A percentile compares a stretch with the other conserved stretches of the same genome.
phyloP scores from a whole-genome alignment of 2,888 invertebrate species.

The Eristalis arbustorum region DNA sequence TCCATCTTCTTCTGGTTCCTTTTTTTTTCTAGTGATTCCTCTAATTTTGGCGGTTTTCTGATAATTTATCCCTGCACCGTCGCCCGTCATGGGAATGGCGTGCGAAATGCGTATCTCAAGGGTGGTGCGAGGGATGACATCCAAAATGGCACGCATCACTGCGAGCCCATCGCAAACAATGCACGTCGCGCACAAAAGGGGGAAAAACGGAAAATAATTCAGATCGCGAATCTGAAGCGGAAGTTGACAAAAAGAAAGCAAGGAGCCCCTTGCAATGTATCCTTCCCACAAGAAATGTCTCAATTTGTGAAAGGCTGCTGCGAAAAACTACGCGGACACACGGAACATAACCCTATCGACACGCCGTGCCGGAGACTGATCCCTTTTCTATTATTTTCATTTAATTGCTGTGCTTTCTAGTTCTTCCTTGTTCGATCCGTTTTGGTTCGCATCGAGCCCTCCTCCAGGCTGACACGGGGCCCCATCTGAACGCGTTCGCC shows the following conservation, averaged over 20 bases:
- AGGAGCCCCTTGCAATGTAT: slow-evolving; percentile 22
- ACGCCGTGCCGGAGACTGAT: not conserved
- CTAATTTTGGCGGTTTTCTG: slow-evolving; percentile 68
- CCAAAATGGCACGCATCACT: slow-evolving; percentile 51
- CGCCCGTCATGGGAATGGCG: slow-evolving; percentile 44
- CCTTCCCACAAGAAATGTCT: slow-evolving; percentile 57
- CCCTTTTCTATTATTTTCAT: slow-evolving; percentile 46
- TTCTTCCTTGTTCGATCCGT: slow-evolving; percentile 28
- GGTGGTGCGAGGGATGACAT: slow-evolving; percentile 62
- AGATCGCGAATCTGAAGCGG: slow-evolving; percentile 59
- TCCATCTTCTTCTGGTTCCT: slow-evolving; percentile 7
- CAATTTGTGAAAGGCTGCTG: slow-evolving; percentile 43
- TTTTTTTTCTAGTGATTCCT: slow-evolving; percentile 50
- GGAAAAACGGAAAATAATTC: slow-evolving; percentile 38
- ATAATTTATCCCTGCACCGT: slow-evolving; percentile 44
- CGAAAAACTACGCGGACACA: slow-evolving; percentile 32
- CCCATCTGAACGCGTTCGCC: not conserved
- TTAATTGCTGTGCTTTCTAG: slow-evolving; percentile 54
- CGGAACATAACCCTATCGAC: slow-evolving; percentile 40
- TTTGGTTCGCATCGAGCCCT: slow-evolving; percentile 25
- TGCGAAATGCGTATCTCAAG: slow-evolving; percentile 51
- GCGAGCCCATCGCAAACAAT: not conserved
- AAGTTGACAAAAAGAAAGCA: slow-evolving; percentile 40
- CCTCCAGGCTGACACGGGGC: slow-evolving; percentile 41
- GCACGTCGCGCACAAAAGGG: not conserved